A percentile compares a stretch with the other conserved stretches of the same genome.
Conservation (phyloP, 2,888 invertebrate species). For the Caenorhabditis auriculariae region DNA sequence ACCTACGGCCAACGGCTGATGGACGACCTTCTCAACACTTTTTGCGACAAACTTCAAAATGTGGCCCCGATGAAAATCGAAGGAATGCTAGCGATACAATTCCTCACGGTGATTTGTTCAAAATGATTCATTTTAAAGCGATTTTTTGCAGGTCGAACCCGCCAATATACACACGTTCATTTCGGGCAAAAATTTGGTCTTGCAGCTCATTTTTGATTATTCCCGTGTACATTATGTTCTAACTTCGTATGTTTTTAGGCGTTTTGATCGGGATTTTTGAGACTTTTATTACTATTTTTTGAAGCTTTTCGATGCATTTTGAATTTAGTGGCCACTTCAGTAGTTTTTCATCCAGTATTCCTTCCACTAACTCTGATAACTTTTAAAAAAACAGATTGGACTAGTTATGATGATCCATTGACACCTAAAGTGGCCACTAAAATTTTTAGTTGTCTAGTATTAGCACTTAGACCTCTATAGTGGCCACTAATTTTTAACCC, state of each 20-base stretch:
- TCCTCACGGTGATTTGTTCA: slow-evolving; percentile 16
- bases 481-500: no score
- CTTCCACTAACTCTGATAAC: no score
- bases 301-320: no score
- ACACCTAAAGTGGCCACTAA: no score
- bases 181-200: slow-evolving; percentile 10
- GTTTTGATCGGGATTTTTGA: no score
- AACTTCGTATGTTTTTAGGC: slow-evolving; percentile 10
- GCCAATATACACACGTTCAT: slow-evolving; percentile 15
- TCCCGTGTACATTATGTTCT: slow-evolving; percentile 26
- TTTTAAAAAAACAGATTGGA: no score
- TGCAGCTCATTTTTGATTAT: slow-evolving; percentile 27
- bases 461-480: no score
- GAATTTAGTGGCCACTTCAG: no score
- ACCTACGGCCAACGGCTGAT: slow-evolving; percentile 29
- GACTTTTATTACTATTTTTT: no score
- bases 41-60: slow-evolving; percentile 31
- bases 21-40: slow-evolving; percentile 35
- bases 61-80: slow-evolving; percentile 18
- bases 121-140: neutral
- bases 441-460: no score
- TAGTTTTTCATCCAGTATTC: no score
- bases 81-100: slow-evolving; percentile 33
- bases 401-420: no score
- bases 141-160: slow-evolving; percentile 19